Evolutionary conservation across 2,797 vertebrate genomes (phyloP).

Genomic region (Enteromius thamalakanensis): DNA sequence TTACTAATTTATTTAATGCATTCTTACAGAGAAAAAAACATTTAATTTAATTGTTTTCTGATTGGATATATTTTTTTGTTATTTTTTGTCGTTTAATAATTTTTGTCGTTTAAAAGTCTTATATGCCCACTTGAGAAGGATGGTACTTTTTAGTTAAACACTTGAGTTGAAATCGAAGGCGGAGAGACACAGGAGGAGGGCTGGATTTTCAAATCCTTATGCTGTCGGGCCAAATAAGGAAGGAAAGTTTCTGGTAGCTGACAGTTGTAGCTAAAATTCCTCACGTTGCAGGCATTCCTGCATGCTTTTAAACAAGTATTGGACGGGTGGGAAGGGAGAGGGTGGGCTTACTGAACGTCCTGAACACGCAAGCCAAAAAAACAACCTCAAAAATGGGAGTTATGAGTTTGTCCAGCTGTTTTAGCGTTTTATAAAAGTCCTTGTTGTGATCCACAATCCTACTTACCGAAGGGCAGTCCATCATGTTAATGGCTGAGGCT

Average conservation of each 20-base stretch:
- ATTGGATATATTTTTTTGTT: background rate
- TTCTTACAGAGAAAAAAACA: background rate
- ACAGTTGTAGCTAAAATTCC: constrained; percentile 52
- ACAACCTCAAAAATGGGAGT: constrained; percentile 46
- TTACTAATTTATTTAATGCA: background rate
- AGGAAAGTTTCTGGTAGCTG: constrained; percentile 28
- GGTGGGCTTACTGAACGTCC: background rate
- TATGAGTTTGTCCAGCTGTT: constrained; percentile 52
- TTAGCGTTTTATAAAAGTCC: constrained; percentile 43
- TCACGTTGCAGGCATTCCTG: constrained; percentile 59
- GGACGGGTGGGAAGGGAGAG: background rate
- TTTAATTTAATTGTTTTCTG: background rate
- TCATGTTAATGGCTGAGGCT: constrained; percentile 59
- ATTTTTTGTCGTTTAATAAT: background rate
- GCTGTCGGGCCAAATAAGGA: constrained; percentile 57
- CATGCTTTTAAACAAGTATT: constrained; percentile 25
- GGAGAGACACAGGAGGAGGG: constrained; percentile 52
- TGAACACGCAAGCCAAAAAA: background rate
- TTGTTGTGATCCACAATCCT: constrained; percentile 56
- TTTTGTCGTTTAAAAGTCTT: background rate
- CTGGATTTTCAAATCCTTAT: constrained; percentile 31
- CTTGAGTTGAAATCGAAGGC: constrained; percentile 21
- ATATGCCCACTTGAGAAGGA: background rate
- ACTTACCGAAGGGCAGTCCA: constrained; percentile 54
- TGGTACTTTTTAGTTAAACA: constrained; percentile 15